These are phyloP conservation scores for Amphiprion ocellaris DNA, from an alignment of 2,113 vertebrate genomes.

Conservation along the genomic window DNA sequence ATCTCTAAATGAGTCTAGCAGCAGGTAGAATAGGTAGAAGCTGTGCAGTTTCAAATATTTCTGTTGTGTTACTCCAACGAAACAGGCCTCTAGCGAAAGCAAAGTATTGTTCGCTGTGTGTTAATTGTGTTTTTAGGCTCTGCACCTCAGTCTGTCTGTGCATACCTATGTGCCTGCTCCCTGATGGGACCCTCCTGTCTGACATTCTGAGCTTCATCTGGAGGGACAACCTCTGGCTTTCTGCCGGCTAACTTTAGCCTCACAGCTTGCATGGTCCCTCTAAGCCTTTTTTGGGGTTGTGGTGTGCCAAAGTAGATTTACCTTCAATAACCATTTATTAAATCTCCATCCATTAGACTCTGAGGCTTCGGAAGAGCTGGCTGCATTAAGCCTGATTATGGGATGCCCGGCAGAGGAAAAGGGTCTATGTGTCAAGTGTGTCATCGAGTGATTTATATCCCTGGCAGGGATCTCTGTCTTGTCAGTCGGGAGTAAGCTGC, in stretches of 20 bases:
- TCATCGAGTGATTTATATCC: conserved; percentile 85
- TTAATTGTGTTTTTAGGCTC: conserved; percentile 2
- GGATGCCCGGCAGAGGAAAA: conserved; percentile 84
- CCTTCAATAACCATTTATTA: conserved; percentile 99
- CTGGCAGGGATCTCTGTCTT: conserved; percentile 71
- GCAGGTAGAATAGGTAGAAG: too few relatives aligned
- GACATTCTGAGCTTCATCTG: conserved; percentile 55
- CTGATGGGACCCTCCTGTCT: conserved; percentile 43
- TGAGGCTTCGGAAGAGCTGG: conserved; percentile 86
- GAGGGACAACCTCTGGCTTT: conserved; percentile 58
- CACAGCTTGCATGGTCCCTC: conserved; percentile 70
- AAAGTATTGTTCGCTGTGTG: not conserved
- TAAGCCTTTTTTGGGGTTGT: conserved; percentile 86
- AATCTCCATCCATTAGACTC: conserved; percentile 95
- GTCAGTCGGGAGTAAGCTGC: conserved; percentile 72
- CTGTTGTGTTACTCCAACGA: not conserved
- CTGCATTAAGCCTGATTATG: conserved; percentile 97
- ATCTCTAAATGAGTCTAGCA: not conserved
- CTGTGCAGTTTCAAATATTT: not conserved
- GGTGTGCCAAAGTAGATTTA: conserved; percentile 95
- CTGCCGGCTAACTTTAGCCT: conserved; percentile 72
- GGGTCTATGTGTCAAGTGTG: conserved; percentile 81
- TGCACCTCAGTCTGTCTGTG: not conserved
- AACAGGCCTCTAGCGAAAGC: not conserved
- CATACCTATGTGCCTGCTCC: conserved; percentile 26